These are phyloP conservation scores for Apodemus sylvaticus DNA, from an alignment of 2,113 vertebrate species.

Conservation along the genomic window DNA sequence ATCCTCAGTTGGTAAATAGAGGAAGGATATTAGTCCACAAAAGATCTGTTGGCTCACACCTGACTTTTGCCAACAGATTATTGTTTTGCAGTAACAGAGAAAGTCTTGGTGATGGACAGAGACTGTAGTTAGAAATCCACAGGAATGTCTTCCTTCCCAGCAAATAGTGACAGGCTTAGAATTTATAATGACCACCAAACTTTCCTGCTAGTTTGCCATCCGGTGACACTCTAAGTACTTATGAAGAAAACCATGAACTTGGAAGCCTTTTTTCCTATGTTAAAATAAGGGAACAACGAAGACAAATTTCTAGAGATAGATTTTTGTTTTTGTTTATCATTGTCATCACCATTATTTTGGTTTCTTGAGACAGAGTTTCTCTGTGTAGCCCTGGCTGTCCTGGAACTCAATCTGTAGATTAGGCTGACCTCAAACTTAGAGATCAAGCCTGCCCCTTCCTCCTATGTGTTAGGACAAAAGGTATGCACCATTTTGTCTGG, in stretches of 20 bases:
- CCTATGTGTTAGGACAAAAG: background rate
- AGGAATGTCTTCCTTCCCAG: background rate
- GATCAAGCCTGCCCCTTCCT: background rate
- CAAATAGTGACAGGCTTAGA: background rate
- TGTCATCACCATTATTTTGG: background rate
- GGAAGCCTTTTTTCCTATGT: background rate
- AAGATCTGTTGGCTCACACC: background rate
- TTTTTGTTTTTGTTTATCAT: background rate
- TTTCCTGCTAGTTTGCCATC: background rate
- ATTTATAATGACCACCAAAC: background rate
- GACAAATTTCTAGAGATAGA: background rate
- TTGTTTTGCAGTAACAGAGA: background rate
- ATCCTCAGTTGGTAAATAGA: background rate
- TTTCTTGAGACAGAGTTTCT: background rate
- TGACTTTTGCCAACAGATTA: slow-evolving; percentile 14
- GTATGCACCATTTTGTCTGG: background rate
- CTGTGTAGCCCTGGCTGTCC: background rate
- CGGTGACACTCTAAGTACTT: background rate
- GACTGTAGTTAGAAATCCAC: background rate
- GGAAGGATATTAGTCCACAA: background rate
- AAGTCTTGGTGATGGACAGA: background rate
- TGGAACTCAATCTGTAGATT: background rate
- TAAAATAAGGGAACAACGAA: background rate
- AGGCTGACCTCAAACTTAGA: background rate
- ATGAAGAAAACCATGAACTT: background rate